Base-by-base conservation (phyloP, 2,888 invertebrate genomes). In the Thalpophila matura region DNA sequence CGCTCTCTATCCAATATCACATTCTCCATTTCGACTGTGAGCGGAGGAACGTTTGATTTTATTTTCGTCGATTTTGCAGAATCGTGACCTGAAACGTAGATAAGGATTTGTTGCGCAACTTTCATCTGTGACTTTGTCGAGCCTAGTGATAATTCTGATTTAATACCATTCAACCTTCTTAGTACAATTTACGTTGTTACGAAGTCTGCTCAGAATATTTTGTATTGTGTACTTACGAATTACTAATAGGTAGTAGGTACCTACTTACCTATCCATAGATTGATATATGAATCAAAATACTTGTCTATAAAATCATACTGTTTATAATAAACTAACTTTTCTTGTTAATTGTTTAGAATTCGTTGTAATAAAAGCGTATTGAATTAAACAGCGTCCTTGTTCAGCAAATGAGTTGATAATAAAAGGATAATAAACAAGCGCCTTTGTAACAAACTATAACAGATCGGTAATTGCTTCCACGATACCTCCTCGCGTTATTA, bases 371-470 rank as follows among this genome's bases (percentile, higher is more conserved):
- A 89, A 88, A 85, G 77, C 79, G 86, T 89, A 91, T 92, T 91
- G 89, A 90, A 92, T 93, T 92, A 90, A 93, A 90, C 88, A 85
- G 79, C 87, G 90, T 90, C 92, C 92, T 93, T 91, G 94, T 94
- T 91, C 90, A 82, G 85, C 89, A 91, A 94, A 94, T 92, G 93
- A 92, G 93, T 91, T 91, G 93, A 93, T 94, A 93, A 93, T 94
- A 94, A 94, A 95, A 94, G 85, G 93, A 93, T 94, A 94, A 93
- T 95, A 94, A 95, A 94, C 91, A 92, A 90, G 92, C 92, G 92
- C 93, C 92, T 92, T 94, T 93, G 95, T 94, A 93, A 94, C 95
- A 94, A 94, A 94, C 95, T 95, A 94, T 95, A 94, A 94, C 94
- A 94, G 95, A 94, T 95, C 93, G 89, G 94, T 95, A 95, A 95